Percentiles rank a stretch among this genome's conserved stretches.
Conservation (phyloP, 2,888 invertebrate genomes). For the Boloria euphrosyne region DNA sequence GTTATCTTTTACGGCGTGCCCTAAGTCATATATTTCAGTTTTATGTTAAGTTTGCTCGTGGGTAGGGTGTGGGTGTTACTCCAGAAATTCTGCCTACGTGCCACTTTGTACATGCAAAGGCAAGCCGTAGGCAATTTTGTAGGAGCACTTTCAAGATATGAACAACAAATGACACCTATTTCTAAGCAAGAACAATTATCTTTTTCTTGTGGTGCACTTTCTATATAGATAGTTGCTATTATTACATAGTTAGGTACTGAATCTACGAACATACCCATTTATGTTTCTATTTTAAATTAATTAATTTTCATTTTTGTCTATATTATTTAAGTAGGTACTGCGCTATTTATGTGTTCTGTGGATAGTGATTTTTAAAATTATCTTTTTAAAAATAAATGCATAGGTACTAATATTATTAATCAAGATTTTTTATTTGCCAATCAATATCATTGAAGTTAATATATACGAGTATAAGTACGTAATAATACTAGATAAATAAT, state of each 20-base stretch:
- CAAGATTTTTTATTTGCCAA: too few relatives aligned
- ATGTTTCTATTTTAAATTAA: too few relatives aligned
- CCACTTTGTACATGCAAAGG: conserved; percentile 64
- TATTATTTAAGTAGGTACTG: too few relatives aligned
- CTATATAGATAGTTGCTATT: conserved; percentile 25
- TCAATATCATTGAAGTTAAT: neutral
- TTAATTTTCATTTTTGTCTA: too few relatives aligned
- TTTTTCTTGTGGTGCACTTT: conserved; percentile 36
- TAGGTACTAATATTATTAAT: too few relatives aligned
- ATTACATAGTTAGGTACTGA: neutral
- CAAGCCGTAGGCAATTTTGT: conserved; percentile 73
- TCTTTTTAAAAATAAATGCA: too few relatives aligned
- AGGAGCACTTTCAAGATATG: conserved; percentile 62
- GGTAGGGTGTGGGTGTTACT: conserved; percentile 72
- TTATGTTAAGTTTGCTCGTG: conserved; percentile 54
- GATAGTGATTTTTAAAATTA: too few relatives aligned
- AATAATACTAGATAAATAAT: neutral
- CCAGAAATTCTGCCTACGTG: conserved; percentile 67
- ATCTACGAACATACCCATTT: neutral
- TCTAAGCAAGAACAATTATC: conserved; percentile 61
- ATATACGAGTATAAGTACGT: neutral
- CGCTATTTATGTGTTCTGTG: too few relatives aligned
- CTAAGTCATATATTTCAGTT: conserved; percentile 68
- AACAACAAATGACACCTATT: conserved; percentile 65
- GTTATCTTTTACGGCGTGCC: conserved; percentile 68